These are phyloP conservation scores for Sebastolobus alascanus DNA, from an alignment of 2,797 vertebrate species.

Conservation along the genomic window DNA sequence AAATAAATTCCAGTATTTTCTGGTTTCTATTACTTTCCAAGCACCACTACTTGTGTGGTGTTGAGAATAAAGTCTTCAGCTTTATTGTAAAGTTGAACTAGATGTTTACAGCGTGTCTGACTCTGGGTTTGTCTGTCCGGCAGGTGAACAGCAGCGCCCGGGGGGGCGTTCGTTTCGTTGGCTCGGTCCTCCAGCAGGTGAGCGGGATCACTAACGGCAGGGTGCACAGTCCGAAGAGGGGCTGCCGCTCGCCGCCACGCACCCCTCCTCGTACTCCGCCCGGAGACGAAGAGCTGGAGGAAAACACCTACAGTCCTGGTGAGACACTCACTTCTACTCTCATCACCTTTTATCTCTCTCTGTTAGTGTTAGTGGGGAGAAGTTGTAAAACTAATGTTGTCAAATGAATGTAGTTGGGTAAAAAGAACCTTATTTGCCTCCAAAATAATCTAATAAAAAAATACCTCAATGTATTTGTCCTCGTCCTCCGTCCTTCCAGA, in stretches of 20 bases:
- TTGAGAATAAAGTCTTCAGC: too few species aligned
- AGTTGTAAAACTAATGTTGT: background rate
- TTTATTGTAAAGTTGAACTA: background rate
- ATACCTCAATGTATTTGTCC: background rate
- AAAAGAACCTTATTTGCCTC: background rate
- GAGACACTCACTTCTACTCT: constrained; percentile 48
- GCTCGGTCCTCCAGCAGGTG: constrained; percentile 90
- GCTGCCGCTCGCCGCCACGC: constrained; percentile 78
- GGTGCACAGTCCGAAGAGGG: constrained; percentile 84
- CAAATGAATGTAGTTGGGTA: background rate
- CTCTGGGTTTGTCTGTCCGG: background rate
- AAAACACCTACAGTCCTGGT: constrained; percentile 84
- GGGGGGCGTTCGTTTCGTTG: constrained; percentile 92
- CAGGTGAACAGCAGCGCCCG: constrained; percentile 93
- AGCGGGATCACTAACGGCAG: constrained; percentile 74
- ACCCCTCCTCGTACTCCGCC: constrained; percentile 83
- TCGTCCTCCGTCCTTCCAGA: constrained; percentile 62
- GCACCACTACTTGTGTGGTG: background rate
- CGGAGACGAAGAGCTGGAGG: constrained; percentile 86
- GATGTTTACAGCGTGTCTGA: background rate
- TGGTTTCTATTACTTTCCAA: background rate
- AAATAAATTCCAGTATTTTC: background rate
- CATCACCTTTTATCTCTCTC: background rate
- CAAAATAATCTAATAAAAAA: background rate
- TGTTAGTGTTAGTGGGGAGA: background rate